Evolutionary conservation across 2,888 invertebrate species (phyloP).

Genomic region (Apodemia mormo): DNA sequence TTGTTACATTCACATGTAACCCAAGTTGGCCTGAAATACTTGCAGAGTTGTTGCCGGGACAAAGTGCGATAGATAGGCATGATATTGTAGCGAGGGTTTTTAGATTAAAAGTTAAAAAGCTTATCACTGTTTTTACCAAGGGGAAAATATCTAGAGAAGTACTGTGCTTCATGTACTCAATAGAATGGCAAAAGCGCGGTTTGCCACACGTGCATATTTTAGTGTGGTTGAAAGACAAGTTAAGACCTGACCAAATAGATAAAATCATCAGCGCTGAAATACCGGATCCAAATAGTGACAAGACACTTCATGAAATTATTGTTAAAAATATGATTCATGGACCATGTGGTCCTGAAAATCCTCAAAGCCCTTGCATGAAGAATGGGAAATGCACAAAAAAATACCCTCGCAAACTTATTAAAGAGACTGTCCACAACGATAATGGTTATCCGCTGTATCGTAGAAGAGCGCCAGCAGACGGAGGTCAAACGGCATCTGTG

Average conservation of each 20-base stretch:
- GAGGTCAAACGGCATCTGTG: conserved; percentile 14
- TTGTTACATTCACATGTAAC: conserved; percentile 38
- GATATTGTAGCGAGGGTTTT: conserved; percentile 44
- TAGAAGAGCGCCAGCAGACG: conserved; percentile 19
- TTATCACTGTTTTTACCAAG: conserved; percentile 38
- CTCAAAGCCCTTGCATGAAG: conserved; percentile 39
- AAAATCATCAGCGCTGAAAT: conserved; percentile 31
- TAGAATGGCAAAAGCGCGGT: conserved; percentile 31
- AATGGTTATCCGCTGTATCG: conserved; percentile 19
- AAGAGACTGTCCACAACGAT: conserved; percentile 4
- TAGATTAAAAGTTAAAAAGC: conserved; percentile 40
- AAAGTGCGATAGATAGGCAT: conserved; percentile 43
- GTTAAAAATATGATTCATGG: conserved; percentile 32
- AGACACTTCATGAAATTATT: conserved; percentile 31
- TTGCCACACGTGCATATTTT: conserved; percentile 28
- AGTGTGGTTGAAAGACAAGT: conserved; percentile 29
- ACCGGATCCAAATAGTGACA: conserved; percentile 28
- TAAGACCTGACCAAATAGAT: conserved; percentile 30
- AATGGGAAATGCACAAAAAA: conserved; percentile 38
- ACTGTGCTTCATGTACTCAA: conserved; percentile 28
- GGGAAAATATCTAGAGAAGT: conserved; percentile 38
- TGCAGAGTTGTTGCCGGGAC: conserved; percentile 19
- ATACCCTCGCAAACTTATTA: background rate
- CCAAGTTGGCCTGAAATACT: conserved; percentile 29
- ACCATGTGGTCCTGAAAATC: conserved; percentile 41